A percentile compares a stretch with the other conserved stretches of the same genome.
Evolutionary conservation across 2,888 invertebrate species (phyloP).

Genomic region (Ellobium chinense): DNA sequence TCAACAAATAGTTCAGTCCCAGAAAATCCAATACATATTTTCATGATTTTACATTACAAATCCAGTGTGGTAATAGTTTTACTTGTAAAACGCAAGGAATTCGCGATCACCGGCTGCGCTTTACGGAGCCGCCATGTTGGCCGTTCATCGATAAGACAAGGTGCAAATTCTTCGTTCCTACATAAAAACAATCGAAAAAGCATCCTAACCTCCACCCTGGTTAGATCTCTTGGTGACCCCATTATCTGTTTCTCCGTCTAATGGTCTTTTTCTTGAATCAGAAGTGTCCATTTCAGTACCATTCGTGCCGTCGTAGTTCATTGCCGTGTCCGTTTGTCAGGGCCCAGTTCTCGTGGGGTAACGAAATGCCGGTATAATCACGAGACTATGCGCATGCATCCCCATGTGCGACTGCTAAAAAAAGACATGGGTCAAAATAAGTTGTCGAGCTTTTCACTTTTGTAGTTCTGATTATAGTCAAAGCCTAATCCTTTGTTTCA

Average conservation of each 20-base stretch:
- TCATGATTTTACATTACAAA: no score
- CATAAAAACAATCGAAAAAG: slow-evolving; percentile 59
- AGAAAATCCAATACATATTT: no score
- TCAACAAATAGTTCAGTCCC: background rate
- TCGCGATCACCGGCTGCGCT: slow-evolving; percentile 61
- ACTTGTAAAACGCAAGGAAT: no score
- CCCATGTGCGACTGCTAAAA: slow-evolving; percentile 31
- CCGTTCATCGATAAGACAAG: slow-evolving; percentile 58
- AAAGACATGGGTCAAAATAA: slow-evolving; percentile 7
- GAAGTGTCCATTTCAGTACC: slow-evolving; percentile 76
- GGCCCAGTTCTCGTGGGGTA: slow-evolving; percentile 77
- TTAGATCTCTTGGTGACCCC: slow-evolving; percentile 78
- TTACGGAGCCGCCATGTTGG: slow-evolving; percentile 73
- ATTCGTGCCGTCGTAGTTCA: slow-evolving; percentile 76
- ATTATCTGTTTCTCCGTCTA: slow-evolving; percentile 77
- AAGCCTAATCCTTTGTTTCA: no score
- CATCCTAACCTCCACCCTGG: slow-evolving; percentile 76
- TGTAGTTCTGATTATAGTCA: background rate
- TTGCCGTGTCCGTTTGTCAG: slow-evolving; percentile 71
- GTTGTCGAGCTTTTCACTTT: background rate
- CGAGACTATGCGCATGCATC: slow-evolving; percentile 31
- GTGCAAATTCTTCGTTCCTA: slow-evolving; percentile 50
- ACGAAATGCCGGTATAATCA: slow-evolving; percentile 59
- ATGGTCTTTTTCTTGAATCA: slow-evolving; percentile 78
- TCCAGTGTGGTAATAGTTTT: no score